Base-by-base conservation (phyloP, 2,113 vertebrate species). In the Pangasianodon hypophthalmus region DNA sequence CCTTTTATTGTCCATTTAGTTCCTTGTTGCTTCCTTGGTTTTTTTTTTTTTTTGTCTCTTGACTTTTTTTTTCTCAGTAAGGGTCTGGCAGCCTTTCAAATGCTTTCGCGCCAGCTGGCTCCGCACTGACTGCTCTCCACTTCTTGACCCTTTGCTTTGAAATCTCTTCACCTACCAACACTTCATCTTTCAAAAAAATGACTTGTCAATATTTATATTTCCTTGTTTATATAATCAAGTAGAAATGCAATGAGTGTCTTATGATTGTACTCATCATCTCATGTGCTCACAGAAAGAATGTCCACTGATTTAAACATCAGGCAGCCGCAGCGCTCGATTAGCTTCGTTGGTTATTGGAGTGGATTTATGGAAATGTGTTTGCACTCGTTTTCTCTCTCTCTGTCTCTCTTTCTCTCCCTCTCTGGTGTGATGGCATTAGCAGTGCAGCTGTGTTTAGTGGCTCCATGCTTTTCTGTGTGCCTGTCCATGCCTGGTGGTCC, bases 401-500 rank as follows among this genome's bases (percentile, higher is more conserved):
- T 64, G 26, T 73, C 50, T 87, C 41, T 64, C 32, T 60, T 14
- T 56, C 77, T 11, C 58, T 86, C 41, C 54, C 56, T 79, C 32
- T 85, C 19, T 80, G 46, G 90, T 93, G 93, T 91, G 91, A 89
- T 84, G 88, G 83, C 82, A 69, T 88, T 93, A 92, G 87, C 80
- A 44, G 67, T 93, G 94, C 94, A 96, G 94, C 94, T 95, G 94
- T 77, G 88, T 81, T 93, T 93, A 88, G 88, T 90, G 92, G 64
- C 48, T 85, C 58, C 46, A 52, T 80, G 46, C 32, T 58, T 44
- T 75, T 67, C 71, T 77, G 54, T 84, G 60, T 84, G 94, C 92
- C 93, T 85, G 93, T 92, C 93, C 92, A 89, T 84, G 94, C 93
- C 94, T 91, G 93, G 92, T 88, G 94, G 94, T 92, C 94, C 94